Conservation (phyloP, 2,888 invertebrate species). For the Lasioglossum leucozonium region DNA sequence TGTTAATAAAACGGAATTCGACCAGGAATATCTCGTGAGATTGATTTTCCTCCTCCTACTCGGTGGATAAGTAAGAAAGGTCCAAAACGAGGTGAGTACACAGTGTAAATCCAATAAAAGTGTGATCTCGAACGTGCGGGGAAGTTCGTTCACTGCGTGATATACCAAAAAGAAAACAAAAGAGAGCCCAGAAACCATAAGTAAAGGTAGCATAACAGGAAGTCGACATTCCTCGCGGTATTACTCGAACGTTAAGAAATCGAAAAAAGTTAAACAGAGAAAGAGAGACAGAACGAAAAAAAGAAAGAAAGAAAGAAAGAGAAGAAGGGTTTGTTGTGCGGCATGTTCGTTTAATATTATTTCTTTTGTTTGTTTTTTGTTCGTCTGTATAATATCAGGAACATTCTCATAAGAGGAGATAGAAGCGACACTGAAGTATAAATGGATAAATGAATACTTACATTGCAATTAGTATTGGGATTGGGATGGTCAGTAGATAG, state of each 20-base stretch:
- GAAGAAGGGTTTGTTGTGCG: conserved; percentile 31
- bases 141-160: conserved; percentile 47
- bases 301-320: conserved; percentile 34
- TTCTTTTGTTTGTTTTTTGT: background rate
- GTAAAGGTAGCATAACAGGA: conserved; percentile 62
- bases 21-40: conserved; percentile 16
- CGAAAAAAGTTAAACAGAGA: conserved; percentile 51
- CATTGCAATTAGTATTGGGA: conserved; percentile 84
- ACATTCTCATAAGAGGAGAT: conserved; percentile 64
- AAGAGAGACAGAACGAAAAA: conserved; percentile 40
- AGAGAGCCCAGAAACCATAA: conserved; percentile 66
- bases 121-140: conserved; percentile 63
- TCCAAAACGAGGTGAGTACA: conserved; percentile 56
- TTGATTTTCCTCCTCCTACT: background rate
- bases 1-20: background rate
- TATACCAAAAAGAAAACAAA: conserved; percentile 54
- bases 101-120: conserved; percentile 54
- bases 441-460: conserved; percentile 83
- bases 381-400: conserved; percentile 43
- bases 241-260: conserved; percentile 49
- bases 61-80: conserved; percentile 17
- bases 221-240: conserved; percentile 63
- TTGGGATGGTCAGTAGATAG: conserved; percentile 84
- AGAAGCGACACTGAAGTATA: conserved; percentile 81
- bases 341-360: conserved; percentile 17